These are phyloP conservation scores for Steatocranus sp. DNA, from an alignment of 2,797 vertebrate genomes.

Conservation along the genomic window DNA sequence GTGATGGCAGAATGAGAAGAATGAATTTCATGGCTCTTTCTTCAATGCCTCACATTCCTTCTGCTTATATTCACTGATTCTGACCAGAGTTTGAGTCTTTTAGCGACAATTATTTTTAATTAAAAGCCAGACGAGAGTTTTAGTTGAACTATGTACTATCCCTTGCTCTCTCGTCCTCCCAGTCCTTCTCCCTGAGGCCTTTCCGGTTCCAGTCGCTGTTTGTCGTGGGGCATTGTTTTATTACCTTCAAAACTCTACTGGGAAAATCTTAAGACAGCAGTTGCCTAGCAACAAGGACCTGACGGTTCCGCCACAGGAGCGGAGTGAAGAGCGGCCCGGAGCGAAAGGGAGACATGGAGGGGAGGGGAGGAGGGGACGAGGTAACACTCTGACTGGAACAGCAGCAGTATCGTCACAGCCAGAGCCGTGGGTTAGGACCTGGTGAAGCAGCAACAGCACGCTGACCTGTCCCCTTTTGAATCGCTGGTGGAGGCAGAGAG, in stretches of 20 bases:
- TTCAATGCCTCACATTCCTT: not conserved
- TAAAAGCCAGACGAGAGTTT: slow-evolving; percentile 14
- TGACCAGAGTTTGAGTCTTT: not conserved
- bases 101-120: slow-evolving; percentile 30
- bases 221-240: slow-evolving; percentile 84
- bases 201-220: slow-evolving; percentile 69
- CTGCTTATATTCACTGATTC: slow-evolving; percentile 4
- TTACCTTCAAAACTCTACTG: slow-evolving; percentile 78
- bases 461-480: slow-evolving; percentile 43
- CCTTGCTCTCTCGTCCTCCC: not conserved
- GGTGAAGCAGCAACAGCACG: slow-evolving; percentile 27
- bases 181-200: slow-evolving; percentile 36
- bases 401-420: slow-evolving; percentile 46
- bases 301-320: slow-evolving; percentile 71
- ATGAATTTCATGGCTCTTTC: slow-evolving; percentile 13
- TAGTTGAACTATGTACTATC: not conserved
- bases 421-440: slow-evolving; percentile 41
- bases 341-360: slow-evolving; percentile 14
- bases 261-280: slow-evolving; percentile 75
- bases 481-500: slow-evolving; percentile 3
- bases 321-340: slow-evolving; percentile 47
- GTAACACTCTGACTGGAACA: slow-evolving; percentile 33
- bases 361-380: not conserved
- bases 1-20: not conserved
- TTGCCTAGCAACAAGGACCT: slow-evolving; percentile 81